Base-by-base conservation (phyloP, 2,113 vertebrate genomes). In the Reinhardtius hippoglossoides region DNA sequence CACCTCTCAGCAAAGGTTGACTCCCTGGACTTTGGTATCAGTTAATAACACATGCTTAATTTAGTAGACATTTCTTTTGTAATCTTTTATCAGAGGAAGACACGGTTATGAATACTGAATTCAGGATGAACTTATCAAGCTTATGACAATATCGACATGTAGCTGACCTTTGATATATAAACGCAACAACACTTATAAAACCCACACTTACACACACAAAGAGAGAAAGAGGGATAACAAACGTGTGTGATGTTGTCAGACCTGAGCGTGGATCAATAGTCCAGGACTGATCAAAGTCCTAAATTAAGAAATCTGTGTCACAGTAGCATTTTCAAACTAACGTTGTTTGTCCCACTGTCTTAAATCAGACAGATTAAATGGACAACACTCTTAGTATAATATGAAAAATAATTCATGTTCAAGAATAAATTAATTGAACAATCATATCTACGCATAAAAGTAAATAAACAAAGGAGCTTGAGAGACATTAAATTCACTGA, bases 231-330 rank as follows among this genome's bases (percentile, higher is more conserved):
- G n/a, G 8, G 24, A 50, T 52, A 20, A 44, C 40, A 63, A 44
- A 44, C 44, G 16, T 16, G 35, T 63, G 40, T 20, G 16, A 18
- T 27, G 9, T 27, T 46, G 23, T 15, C 10, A 26, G 16, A 27
- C 14, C 63, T 27, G 24, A n/a, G 27, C 54, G 15, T 54, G 15
- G 55, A 14, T 68, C 64, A 57, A 46, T 62, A 48, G 26, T 20
- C 15, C 16, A 27, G 64, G 7, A 40, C 27, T 10, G 31, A 63
- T 57, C 50, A 69, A 80, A 74, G 78, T 67, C 63, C 50, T 35
- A 44, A n/a, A 24, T 16, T 23, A 68, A 35, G 40, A 79, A 48
- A 67, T 21, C 60, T 35, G 57, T 12, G 6, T 24, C 9, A 44
- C 40, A 18, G 31, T 3, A 27, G 40, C 21, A 65, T 71, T 65